Evolutionary conservation across 1,140 invertebrate species (phyloP).

Genomic region (Eriosoma lanigerum): DNA sequence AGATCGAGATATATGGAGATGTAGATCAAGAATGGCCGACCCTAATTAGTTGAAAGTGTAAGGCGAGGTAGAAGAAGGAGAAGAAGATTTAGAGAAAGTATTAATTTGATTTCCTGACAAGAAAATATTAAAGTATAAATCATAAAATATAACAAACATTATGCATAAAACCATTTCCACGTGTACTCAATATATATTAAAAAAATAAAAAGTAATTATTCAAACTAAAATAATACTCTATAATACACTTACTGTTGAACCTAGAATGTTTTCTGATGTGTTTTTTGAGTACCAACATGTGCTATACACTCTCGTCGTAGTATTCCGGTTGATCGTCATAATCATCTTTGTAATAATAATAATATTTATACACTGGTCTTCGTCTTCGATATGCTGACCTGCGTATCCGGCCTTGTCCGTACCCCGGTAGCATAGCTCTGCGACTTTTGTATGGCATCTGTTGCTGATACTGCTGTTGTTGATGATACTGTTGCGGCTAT

Average conservation of each 20-base stretch:
- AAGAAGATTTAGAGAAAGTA: too few relatives aligned
- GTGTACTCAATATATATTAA: too few relatives aligned
- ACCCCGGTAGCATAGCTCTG: conserved; percentile 36
- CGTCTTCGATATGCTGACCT: conserved; percentile 54
- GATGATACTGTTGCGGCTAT: background rate
- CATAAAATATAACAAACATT: too few relatives aligned
- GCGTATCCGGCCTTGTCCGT: conserved; percentile 47
- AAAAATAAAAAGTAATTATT: too few relatives aligned
- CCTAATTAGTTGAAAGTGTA: too few relatives aligned
- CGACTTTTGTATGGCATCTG: conserved; percentile 27
- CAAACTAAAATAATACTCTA: background rate
- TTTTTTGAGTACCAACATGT: conserved; percentile 7
- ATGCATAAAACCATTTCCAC: too few relatives aligned
- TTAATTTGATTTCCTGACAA: too few relatives aligned
- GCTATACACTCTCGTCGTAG: conserved; percentile 55
- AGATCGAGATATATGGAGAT: too few relatives aligned
- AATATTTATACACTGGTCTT: conserved; percentile 55
- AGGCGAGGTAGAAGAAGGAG: too few relatives aligned
- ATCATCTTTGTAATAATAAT: conserved; percentile 55
- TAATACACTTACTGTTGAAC: conserved; percentile 34
- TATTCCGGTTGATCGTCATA: conserved; percentile 55
- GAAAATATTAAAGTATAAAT: too few relatives aligned
- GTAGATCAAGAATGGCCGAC: too few relatives aligned
- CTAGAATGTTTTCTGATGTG: conserved; percentile 35
- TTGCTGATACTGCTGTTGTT: background rate